Percentiles rank a stretch among this genome's conserved stretches.
Evolutionary conservation across 2,888 invertebrate genomes (phyloP).

Genomic region (Noctua pronuba): DNA sequence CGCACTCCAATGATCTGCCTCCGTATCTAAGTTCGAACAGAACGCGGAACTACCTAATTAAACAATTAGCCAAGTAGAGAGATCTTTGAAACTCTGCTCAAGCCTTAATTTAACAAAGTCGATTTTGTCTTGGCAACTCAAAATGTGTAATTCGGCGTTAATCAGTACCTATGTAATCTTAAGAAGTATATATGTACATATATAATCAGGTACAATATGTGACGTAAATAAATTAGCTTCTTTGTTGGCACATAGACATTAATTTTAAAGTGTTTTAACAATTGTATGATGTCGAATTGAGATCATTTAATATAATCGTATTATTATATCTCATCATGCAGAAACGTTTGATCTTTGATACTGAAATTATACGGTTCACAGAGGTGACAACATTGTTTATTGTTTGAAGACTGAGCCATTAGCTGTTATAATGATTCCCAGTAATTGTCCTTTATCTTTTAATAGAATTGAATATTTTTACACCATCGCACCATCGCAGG

Average conservation of each 20-base stretch:
- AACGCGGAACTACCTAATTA: not conserved
- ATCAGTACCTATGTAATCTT: not conserved
- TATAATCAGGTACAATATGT: not conserved
- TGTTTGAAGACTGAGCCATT: constrained; percentile 3
- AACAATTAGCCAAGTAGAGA: not conserved
- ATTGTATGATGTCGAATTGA: not conserved
- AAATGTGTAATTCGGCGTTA: not conserved
- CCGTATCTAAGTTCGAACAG: not conserved
- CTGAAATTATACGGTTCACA: constrained; percentile 31
- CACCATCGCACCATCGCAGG: too few relatives aligned
- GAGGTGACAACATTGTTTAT: constrained; percentile 39
- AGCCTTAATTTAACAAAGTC: not conserved
- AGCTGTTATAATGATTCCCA: constrained; percentile 12
- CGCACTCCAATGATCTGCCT: not conserved
- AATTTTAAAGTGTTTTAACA: not conserved
- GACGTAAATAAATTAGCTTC: not conserved
- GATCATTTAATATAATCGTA: not conserved
- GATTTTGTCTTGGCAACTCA: not conserved
- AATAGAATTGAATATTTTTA: constrained; percentile 13
- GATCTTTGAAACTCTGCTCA: not conserved
- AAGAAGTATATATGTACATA: not conserved
- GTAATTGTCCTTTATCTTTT: constrained; percentile 9
- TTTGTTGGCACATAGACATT: constrained; percentile 1
- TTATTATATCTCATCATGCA: constrained; percentile 6
- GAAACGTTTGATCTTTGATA: constrained; percentile 38